Conservation (phyloP, 1,140 invertebrate species). For the Drosophila willistoni region DNA sequence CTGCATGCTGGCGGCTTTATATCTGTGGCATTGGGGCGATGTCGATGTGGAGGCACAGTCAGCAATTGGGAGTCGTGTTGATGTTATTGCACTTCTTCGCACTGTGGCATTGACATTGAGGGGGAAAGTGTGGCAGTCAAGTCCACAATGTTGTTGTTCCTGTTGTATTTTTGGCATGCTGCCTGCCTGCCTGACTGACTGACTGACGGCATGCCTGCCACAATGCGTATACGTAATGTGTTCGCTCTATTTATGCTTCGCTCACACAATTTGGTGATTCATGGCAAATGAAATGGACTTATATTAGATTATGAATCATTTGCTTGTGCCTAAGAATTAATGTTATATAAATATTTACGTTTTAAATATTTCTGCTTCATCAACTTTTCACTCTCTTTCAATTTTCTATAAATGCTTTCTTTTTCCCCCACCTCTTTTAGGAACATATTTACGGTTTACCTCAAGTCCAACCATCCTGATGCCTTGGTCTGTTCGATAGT, state of each 20-base stretch:
- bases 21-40: conserved; percentile 76
- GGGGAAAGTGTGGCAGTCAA: conserved; percentile 64
- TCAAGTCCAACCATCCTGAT: conserved; percentile 29
- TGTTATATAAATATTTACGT: conserved; percentile 15
- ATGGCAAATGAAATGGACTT: conserved; percentile 46
- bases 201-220: too few relatives aligned
- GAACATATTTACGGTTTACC: too few relatives aligned
- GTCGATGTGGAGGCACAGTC: conserved; percentile 11
- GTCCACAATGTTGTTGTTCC: conserved; percentile 31
- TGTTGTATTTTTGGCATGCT: conserved; percentile 66
- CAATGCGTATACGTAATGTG: conserved; percentile 69
- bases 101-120: conserved; percentile 73
- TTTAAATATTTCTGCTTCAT: not conserved
- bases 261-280: conserved; percentile 43
- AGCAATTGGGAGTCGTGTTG: conserved; percentile 41
- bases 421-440: conserved; percentile 24
- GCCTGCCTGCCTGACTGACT: conserved; percentile 11
- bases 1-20: conserved; percentile 30
- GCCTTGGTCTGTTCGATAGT: not conserved
- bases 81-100: conserved; percentile 53
- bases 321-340: conserved; percentile 2
- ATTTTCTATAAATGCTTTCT: conserved; percentile 14
- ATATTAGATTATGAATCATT: conserved; percentile 5
- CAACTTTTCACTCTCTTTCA: conserved; percentile 20
- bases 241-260: conserved; percentile 42